Evolutionary conservation across 2,888 invertebrate species (phyloP), one percentile per base, ranked within the genome.

Genomic region (Hydrotaea diabolus): DNA sequence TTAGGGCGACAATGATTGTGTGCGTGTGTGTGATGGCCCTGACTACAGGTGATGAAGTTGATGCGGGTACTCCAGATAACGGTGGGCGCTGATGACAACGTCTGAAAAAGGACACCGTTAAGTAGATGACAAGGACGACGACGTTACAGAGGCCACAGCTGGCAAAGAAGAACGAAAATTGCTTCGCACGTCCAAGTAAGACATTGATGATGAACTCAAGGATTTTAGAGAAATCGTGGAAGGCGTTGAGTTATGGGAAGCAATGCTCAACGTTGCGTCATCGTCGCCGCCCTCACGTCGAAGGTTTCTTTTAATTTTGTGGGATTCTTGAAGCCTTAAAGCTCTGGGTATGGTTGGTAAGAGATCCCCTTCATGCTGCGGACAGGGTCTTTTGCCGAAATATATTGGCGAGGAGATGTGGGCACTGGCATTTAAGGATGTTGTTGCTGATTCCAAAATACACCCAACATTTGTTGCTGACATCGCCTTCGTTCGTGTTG

Each of bases 1-100:
- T 5, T 8, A 2, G 31, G 64, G 62, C 36, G 46, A 43, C 69
- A 64, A 80, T 75, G 81, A 82, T 82, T 64, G 76, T 72, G 75
- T 59, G 79, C 72, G 81, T 79, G 80, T 64, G 76, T 72, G 75
- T 59, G 79, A 80, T 75, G 77, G 55, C 13, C 71, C 64, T 39
- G 49, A 74, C 31, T 82, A 64, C 31, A 57, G 77, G 19, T 71
- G 46, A 46, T 69, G 13, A 69, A 73, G 39, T 13, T 21, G 19
- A 19, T 43, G 57, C 1, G 26, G 59, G 59, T 59, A 26, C 17
- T 81, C 55, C 7, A 57, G 59, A 39, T 8, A 1, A 21, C 21
- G 3, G 21, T 17, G 55, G 31, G 39, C n/a, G n/a, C n/a, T 49
- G 72, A 11, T 64, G 74, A 62, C 69, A 78, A 71, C 17, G 0